A percentile compares a stretch with the other conserved stretches of the same genome.
Conservation (phyloP, 2,797 vertebrate genomes). For the Pipistrellus pipistrellus region DNA sequence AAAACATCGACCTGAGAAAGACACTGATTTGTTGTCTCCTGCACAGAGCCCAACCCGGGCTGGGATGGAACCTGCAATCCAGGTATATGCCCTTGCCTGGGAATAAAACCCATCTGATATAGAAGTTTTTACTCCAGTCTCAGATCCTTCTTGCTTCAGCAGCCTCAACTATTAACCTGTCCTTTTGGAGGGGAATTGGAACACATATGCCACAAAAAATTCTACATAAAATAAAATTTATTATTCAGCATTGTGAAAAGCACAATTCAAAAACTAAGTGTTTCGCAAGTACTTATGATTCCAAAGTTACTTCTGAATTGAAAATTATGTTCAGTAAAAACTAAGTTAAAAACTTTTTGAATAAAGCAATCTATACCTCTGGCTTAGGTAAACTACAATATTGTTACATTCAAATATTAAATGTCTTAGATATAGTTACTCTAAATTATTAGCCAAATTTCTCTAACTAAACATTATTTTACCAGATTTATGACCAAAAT, state of each 20-base stretch:
- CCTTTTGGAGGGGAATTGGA: background rate
- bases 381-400: background rate
- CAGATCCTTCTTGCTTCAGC: background rate
- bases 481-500: slow-evolving; percentile 53
- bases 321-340: slow-evolving; percentile 46
- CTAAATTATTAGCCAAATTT: background rate
- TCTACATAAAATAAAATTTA: slow-evolving; percentile 1
- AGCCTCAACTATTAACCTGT: background rate
- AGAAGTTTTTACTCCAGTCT: background rate
- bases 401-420: background rate
- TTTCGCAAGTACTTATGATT: background rate
- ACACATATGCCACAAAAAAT: background rate
- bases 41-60: background rate
- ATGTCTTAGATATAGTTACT: background rate
- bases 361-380: background rate
- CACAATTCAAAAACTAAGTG: background rate
- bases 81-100: background rate
- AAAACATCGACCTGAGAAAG: background rate
- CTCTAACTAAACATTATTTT: slow-evolving; percentile 5
- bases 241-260: background rate
- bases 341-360: slow-evolving; percentile 22
- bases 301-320: slow-evolving; percentile 29
- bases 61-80: background rate
- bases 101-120: too few species aligned
- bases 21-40: background rate